phyloP scores from a whole-genome alignment of 2,888 invertebrate species.

The Erynnis tages region DNA sequence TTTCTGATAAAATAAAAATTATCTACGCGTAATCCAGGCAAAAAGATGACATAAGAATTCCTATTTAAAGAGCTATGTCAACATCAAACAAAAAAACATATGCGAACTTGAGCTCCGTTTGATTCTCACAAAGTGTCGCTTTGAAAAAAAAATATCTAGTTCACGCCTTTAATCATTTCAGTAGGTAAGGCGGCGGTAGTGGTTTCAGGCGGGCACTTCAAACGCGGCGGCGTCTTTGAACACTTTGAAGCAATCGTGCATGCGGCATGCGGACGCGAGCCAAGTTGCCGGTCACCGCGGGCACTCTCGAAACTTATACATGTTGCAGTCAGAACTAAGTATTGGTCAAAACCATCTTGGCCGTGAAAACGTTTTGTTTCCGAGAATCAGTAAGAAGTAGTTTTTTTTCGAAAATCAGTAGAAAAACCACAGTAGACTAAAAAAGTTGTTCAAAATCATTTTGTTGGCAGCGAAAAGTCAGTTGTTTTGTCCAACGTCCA shows the following conservation, averaged over 20 bases:
- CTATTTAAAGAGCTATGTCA: conserved; percentile 5
- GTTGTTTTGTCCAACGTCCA: too few relatives aligned
- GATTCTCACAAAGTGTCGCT: conserved; percentile 23
- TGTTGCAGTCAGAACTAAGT: too few relatives aligned
- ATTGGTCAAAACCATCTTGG: too few relatives aligned
- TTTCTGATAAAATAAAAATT: too few relatives aligned
- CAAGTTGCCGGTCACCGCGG: conserved; percentile 52
- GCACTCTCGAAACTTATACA: conserved; percentile 45
- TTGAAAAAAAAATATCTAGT: conserved; percentile 31
- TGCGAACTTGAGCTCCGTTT: conserved; percentile 5
- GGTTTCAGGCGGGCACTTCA: conserved; percentile 61
- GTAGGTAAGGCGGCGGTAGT: conserved; percentile 37
- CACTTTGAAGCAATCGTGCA: conserved; percentile 57
- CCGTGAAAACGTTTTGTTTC: too few relatives aligned
- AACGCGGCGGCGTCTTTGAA: conserved; percentile 67
- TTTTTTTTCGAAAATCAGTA: too few relatives aligned
- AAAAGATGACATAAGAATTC: too few relatives aligned
- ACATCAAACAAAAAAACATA: not conserved
- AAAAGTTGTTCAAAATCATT: too few relatives aligned
- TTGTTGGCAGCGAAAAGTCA: too few relatives aligned
- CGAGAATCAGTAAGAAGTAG: too few relatives aligned
- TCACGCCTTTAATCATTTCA: conserved; percentile 37
- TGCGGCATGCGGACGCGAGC: conserved; percentile 46
- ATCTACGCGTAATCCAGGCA: too few relatives aligned
- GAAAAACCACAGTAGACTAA: too few relatives aligned